Evolutionary conservation across 2,113 vertebrate species (phyloP), one percentile per base, ranked within the genome.

Genomic region (Leucoraja erinaceus): DNA sequence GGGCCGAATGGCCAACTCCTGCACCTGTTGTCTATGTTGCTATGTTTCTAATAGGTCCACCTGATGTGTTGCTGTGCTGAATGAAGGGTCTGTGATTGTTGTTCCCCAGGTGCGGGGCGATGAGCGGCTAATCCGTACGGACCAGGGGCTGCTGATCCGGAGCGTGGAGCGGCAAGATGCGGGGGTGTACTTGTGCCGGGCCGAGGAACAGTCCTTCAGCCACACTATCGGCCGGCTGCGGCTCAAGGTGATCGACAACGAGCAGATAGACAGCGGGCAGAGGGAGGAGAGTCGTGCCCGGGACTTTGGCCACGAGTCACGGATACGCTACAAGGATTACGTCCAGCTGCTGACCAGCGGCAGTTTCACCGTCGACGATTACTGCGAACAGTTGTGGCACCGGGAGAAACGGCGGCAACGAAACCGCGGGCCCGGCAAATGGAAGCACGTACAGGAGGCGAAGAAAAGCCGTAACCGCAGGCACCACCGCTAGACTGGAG

Each of bases 371-470:
- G 95, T 99, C 93, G 99, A 99, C 93, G 98, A 99, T 94, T 99
- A 99, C 96, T 99, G 99, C 14, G 98, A 99, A 94, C 97, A 98
- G 68, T 97, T 99, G 95, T 99, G 99, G 99, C 96, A 98, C 93
- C 94, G 96, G 84, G 98, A 96, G 94, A 99, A 95, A 98, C 96
- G 96, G 9, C 96, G 96, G 93, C 95, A 95, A 95, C 93, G 96
- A 93, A 97, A 96, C 95, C 96, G 96, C 95, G 96, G 96, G 4
- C 91, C 96, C 93, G 95, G 97, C 11, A 99, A 99, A 93, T 99
- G 99, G 99, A 99, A 99, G 94, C 98, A 99, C 84, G 95, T 98
- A 76, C 98, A 99, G 95, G 99, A 99, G 94, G 96, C 98, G 94
- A 99, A 98, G 95, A 99, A 99, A 95, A 99, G 96, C 94, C 95